These are phyloP conservation scores for Tringa solitaria DNA, from an alignment of 2,113 vertebrate genomes.

Conservation along the genomic window DNA sequence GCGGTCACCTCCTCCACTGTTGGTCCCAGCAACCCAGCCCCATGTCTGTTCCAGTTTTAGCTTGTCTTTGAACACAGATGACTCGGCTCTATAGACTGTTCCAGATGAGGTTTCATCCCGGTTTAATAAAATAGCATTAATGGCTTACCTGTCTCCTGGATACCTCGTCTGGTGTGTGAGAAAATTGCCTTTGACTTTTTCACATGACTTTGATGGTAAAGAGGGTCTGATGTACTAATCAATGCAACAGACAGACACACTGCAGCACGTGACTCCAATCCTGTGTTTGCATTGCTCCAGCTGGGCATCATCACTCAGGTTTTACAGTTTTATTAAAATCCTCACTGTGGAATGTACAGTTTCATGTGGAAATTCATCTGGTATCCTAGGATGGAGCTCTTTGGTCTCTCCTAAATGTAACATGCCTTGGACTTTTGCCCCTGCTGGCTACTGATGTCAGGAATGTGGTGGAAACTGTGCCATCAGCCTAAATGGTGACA, in stretches of 20 bases:
- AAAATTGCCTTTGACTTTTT: neutral
- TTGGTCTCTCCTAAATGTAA: too few relatives aligned
- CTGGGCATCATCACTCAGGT: too few relatives aligned
- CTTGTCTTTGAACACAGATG: neutral
- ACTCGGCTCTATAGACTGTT: neutral
- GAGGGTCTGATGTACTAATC: neutral
- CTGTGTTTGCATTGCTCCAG: neutral
- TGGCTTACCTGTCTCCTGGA: neutral
- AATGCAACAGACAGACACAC: fast-evolving
- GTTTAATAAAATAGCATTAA: neutral
- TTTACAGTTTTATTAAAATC: neutral
- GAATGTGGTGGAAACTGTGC: neutral
- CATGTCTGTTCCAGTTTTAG: neutral
- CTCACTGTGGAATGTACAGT: neutral
- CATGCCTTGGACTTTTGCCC: neutral
- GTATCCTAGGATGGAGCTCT: neutral
- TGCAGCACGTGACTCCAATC: neutral
- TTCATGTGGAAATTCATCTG: neutral
- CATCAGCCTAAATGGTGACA: neutral
- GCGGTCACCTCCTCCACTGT: neutral
- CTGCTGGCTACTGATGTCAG: neutral
- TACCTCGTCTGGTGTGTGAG: neutral
- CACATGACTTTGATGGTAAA: neutral
- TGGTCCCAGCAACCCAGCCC: neutral
- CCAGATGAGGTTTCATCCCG: neutral